Evolutionary conservation across 1,140 invertebrate species (phyloP).

Genomic region (Orchestia grillus): DNA sequence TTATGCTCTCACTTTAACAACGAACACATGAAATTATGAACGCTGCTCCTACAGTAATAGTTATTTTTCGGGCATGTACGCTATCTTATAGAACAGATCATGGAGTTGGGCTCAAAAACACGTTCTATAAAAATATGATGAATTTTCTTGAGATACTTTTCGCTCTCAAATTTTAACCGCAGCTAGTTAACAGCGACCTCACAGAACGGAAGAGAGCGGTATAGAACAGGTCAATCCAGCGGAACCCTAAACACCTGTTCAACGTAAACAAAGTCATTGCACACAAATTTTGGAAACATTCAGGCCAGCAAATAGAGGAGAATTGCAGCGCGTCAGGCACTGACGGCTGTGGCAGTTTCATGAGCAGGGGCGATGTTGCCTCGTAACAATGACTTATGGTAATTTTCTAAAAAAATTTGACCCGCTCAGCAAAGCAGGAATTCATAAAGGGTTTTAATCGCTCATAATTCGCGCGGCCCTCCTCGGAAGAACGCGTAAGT

Average conservation of each 20-base stretch:
- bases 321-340: background rate
- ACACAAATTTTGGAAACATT: background rate
- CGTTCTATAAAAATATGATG: too few relatives aligned
- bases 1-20: background rate
- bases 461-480: constrained; percentile 30
- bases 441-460: constrained; percentile 31
- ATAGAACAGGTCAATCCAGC: background rate
- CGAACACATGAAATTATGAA: background rate
- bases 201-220: background rate
- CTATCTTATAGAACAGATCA: too few relatives aligned
- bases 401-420: background rate
- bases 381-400: constrained; percentile 22
- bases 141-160: too few relatives aligned
- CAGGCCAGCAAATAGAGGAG: background rate
- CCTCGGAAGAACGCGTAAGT: background rate
- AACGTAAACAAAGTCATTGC: background rate
- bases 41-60: background rate
- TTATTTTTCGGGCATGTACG: too few relatives aligned
- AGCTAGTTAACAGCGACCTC: background rate
- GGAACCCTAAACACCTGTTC: background rate
- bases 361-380: background rate
- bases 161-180: too few relatives aligned
- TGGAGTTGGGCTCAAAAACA: too few relatives aligned
- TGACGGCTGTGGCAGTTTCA: background rate
- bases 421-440: background rate